Evolutionary conservation across 2,888 invertebrate species (phyloP), one percentile per base, ranked within the genome.

Genomic region (Maniola hyperantus): DNA sequence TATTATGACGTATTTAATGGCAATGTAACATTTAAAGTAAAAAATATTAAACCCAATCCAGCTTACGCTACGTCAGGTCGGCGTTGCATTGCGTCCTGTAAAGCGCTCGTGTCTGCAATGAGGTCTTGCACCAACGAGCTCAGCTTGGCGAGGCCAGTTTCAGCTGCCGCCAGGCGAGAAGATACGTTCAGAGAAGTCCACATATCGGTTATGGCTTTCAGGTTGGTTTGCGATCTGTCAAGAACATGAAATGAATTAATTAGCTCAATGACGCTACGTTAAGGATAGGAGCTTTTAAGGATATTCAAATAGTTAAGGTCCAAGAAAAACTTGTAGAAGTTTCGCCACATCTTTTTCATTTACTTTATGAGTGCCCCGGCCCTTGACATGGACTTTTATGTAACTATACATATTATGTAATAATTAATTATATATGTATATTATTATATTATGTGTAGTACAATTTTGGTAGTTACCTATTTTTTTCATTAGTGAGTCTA

Each of bases 121-220:
- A 94, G 75, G 71, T 94, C 94, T 77, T 95, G 93, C 6, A 95
- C 83, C 71, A 95, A 85, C 0, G 93, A 93, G 60, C 94, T 93
- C n/a, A 95, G 81, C 79, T 95, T 95, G 18, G 87, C 83, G 59
- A 95, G 93, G 20, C 93, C 94, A 46, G 87, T 83, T 76, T 96
- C 95, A 6, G 93, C 91, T 0, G 94, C 95, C 57, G 95, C 95
- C 68, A 95, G 79, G 44, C 95, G 90, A 71, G 95, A 95, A 0
- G 93, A 92, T 0, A 95, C 87, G 72, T 93, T 94, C 65, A 95
- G 82, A 18, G 93, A 91, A 70, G 94, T 94, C 93, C 95, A 95
- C 93, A 95, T 94, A 67, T 95, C 95, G 13, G 93, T 90, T 26
- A 94, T 85, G 0, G 93, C 91, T 73, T 89, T 91, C 11, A 90